phyloP scores from a whole-genome alignment of 2,113 vertebrate species.

The Semicossyphus pulcher region DNA sequence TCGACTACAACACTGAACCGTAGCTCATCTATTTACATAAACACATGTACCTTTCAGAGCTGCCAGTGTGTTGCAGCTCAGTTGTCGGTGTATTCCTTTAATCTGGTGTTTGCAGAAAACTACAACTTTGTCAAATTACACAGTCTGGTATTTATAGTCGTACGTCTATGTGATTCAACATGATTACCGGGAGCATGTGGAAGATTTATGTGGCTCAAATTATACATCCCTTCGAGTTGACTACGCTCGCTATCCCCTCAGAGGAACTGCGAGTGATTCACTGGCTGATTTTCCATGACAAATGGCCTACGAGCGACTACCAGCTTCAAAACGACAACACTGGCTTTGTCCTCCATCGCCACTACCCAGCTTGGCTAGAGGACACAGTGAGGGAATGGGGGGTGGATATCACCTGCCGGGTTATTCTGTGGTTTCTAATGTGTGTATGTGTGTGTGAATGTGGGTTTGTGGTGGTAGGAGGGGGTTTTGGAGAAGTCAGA shows the following conservation, averaged over 20 bases:
- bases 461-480: slow-evolving; percentile 17
- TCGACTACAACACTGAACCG: background rate
- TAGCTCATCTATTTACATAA: background rate
- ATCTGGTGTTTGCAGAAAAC: background rate
- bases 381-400: slow-evolving; percentile 14
- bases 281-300: slow-evolving; percentile 49
- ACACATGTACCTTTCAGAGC: background rate
- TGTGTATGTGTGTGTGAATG: slow-evolving; percentile 10
- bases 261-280: slow-evolving; percentile 55
- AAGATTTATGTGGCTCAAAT: slow-evolving; percentile 69
- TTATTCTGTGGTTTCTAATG: slow-evolving; percentile 19
- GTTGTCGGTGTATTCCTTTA: background rate
- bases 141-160: slow-evolving; percentile 42
- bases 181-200: slow-evolving; percentile 46
- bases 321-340: slow-evolving; percentile 27
- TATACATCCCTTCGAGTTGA: slow-evolving; percentile 46
- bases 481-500: background rate
- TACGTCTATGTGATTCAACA: slow-evolving; percentile 45
- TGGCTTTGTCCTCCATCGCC: slow-evolving; percentile 37
- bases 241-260: slow-evolving; percentile 19
- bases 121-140: slow-evolving; percentile 16
- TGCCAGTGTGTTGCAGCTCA: background rate
- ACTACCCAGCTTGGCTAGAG: slow-evolving; percentile 10
- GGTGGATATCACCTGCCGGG: slow-evolving; percentile 51
- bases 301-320: slow-evolving; percentile 23